A percentile compares a stretch with the other conserved stretches of the same genome.
Evolutionary conservation across 2,113 vertebrate species (phyloP).

Genomic region (Epinephelus lanceolatus): DNA sequence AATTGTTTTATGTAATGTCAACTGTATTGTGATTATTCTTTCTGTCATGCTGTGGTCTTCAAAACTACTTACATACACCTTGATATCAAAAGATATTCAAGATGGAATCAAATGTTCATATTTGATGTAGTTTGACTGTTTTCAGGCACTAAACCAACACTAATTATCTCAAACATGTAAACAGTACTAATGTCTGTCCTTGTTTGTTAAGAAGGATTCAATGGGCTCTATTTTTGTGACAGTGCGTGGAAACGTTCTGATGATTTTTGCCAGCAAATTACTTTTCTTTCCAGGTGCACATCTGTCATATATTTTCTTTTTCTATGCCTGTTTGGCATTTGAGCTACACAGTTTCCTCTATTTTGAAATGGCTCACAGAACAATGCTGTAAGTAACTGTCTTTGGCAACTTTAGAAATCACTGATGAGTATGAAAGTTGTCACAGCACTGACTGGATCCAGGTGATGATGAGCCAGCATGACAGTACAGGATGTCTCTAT

Average conservation of each 20-base stretch:
- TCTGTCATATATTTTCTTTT: neutral
- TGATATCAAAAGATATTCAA: conserved; percentile 27
- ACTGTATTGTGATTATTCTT: conserved; percentile 1
- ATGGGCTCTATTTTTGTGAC: neutral
- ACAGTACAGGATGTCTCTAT: neutral
- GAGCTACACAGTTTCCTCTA: neutral
- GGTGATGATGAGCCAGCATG: too few species aligned
- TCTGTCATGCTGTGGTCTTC: conserved; percentile 6
- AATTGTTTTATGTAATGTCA: neutral
- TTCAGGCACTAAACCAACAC: neutral
- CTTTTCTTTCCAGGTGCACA: neutral
- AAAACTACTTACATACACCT: neutral
- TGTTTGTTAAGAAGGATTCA: neutral
- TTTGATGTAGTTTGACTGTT: conserved; percentile 5
- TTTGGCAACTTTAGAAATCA: neutral
- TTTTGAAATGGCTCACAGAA: neutral
- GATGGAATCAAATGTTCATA: conserved; percentile 12
- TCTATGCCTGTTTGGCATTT: neutral
- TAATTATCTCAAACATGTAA: neutral
- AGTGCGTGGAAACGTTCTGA: neutral
- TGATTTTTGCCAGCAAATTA: neutral
- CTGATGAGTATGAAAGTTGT: neutral
- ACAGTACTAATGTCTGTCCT: neutral
- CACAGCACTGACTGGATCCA: neutral
- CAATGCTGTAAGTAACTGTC: neutral